Evolutionary conservation across 2,888 invertebrate genomes (phyloP), one percentile per base, ranked within the genome.

Genomic region (Rhyacophila evoluta): DNA sequence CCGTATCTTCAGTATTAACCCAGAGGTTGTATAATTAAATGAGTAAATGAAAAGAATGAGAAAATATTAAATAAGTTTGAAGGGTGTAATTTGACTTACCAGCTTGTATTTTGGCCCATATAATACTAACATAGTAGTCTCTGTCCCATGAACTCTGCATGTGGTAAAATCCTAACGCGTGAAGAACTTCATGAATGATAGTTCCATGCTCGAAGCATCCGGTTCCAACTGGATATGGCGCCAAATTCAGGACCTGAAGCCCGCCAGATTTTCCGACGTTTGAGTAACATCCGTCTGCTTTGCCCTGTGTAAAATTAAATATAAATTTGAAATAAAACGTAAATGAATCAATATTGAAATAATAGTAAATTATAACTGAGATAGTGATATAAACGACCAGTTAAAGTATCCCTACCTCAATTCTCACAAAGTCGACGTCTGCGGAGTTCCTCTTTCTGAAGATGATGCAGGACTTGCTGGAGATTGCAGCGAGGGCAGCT

Each of bases 91-190:
- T 38, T 6, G 11, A 10, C 27, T 67, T 36, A 92, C 93, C 92
- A 83, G 87, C 83, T 83, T 87, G 86, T 72, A 94, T 94, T 84
- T 95, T 95, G 39, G 93, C 92, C 92, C 93, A 94, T 72, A 92
- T 86, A 8, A 81, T 79, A 15, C 55, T 78, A 29, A 81, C 80
- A 28, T 12, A 81, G 0, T 93, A 91, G 84, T 96, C 95, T 82
- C 96, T 91, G 86, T 96, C 93, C 12, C 92, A 91, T n/a, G 95
- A 91, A 84, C 94, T 94, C 85, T 96, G 96, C 87, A 95, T 95
- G 84, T 96, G 96, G 85, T 94, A 94, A 86, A 96, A 95, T 0
- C 96, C 96, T 0, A 95, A 86, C 0, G 94, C 93, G 84, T 96
- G 96, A 83, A 96, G 89, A 85, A 96, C 89, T 86, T 96, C 96